Evolutionary conservation across 2,113 vertebrate species (phyloP).

Genomic region (Paradoxurus hermaphroditus): DNA sequence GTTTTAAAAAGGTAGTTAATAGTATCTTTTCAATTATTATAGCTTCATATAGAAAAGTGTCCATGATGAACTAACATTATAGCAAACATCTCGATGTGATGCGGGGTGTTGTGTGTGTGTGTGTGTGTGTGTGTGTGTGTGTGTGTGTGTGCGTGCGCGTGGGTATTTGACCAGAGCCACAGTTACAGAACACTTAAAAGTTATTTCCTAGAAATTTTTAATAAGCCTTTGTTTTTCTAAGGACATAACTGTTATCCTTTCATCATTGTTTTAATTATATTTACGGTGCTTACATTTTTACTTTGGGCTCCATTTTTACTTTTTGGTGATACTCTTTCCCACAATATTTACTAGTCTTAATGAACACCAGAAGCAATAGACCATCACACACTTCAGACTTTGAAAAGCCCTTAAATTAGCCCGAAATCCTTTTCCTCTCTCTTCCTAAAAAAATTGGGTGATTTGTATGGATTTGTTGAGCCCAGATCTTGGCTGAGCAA

Average conservation of each 20-base stretch:
- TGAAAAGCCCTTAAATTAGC: not conserved
- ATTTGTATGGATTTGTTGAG: not conserved
- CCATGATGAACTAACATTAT: not conserved
- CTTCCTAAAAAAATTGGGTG: not conserved
- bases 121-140: not conserved
- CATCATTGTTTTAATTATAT: not conserved
- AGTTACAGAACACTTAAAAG: not conserved
- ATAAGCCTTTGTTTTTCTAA: not conserved
- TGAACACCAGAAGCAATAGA: not conserved
- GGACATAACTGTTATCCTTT: not conserved
- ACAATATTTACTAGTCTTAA: not conserved
- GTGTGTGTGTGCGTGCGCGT: not conserved
- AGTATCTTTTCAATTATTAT: not conserved
- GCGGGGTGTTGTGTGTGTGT: not conserved
- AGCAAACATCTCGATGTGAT: not conserved
- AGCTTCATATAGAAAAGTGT: not conserved
- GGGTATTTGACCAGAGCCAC: not conserved
- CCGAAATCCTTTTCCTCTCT: not conserved
- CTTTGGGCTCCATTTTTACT: not conserved
- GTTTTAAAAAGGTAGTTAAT: not conserved
- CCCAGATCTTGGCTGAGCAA: not conserved
- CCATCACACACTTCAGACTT: not conserved
- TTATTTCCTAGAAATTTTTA: slow-evolving; percentile 1
- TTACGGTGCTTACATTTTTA: not conserved
- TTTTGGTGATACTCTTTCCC: not conserved